Conservation (phyloP, 2,797 vertebrate genomes). For the Lindbergichthys nudifrons region DNA sequence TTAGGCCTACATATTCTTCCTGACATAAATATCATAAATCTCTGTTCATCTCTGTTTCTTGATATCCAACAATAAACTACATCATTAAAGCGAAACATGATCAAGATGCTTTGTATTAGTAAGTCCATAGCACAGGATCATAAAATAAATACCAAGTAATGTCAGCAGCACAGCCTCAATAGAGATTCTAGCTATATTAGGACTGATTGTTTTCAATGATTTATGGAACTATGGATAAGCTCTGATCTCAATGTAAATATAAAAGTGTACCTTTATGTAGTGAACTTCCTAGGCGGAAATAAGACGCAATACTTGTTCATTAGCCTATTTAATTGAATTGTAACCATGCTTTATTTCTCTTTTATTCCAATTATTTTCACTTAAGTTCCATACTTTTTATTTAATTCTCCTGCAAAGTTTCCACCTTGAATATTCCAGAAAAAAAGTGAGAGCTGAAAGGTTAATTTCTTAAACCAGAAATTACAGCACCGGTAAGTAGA, state of each 20-base stretch:
- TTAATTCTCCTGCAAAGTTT: not conserved
- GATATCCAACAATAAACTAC: not conserved
- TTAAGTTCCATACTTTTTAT: not conserved
- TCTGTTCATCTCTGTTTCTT: conserved; percentile 13
- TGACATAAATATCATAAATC: conserved; percentile 4
- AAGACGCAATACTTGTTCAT: no score
- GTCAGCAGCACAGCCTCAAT: not conserved
- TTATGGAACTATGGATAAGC: conserved; percentile 12
- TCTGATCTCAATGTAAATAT: no score
- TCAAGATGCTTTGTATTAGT: not conserved
- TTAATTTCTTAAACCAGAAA: conserved; percentile 12
- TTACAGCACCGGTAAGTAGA: conserved; percentile 5
- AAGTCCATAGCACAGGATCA: conserved; percentile 3
- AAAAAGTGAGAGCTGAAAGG: not conserved
- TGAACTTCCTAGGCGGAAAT: not conserved
- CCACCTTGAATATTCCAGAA: not conserved
- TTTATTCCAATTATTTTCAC: not conserved
- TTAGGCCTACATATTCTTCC: conserved; percentile 4
- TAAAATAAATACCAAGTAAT: not conserved
- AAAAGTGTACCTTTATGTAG: no score
- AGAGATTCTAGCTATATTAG: not conserved
- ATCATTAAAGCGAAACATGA: not conserved
- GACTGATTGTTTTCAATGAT: not conserved
- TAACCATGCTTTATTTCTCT: not conserved
- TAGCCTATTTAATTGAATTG: not conserved